Conservation (phyloP, 2,797 vertebrate species). For the Sus cebifrons region DNA sequence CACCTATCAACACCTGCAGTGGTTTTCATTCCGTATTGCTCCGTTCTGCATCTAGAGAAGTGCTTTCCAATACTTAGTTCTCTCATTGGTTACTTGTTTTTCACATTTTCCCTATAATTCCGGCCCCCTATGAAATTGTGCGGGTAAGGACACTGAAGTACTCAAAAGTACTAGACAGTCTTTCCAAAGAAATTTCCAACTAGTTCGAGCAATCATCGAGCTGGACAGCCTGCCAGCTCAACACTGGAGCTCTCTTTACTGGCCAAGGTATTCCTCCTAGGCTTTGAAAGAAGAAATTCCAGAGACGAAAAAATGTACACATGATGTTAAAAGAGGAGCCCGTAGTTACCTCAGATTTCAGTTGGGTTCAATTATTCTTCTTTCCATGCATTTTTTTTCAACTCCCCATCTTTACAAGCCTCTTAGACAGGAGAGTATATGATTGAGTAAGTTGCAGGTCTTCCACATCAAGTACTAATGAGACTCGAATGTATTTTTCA, state of each 20-base stretch:
- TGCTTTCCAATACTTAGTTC: constrained; percentile 49
- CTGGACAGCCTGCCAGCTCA: neutral
- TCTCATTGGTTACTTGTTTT: constrained; percentile 9
- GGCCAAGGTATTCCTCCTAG: neutral
- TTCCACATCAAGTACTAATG: constrained; percentile 80
- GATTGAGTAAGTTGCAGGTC: constrained; percentile 69
- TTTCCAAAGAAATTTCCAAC: constrained; percentile 4
- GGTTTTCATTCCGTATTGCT: constrained; percentile 9
- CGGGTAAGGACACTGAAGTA: neutral
- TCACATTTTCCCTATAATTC: neutral
- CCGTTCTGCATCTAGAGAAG: neutral
- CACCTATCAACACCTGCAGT: constrained; percentile 58
- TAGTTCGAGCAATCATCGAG: too few relatives aligned
- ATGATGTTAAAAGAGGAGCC: neutral
- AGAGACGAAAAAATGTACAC: neutral
- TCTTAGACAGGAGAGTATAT: constrained; percentile 3
- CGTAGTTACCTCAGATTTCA: neutral
- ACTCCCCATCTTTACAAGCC: neutral
- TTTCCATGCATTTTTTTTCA: constrained; percentile 59
- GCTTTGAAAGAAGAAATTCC: constrained; percentile 8
- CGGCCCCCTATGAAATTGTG: neutral
- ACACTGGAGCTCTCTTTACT: neutral
- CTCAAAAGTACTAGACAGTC: neutral
- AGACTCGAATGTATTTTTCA: constrained; percentile 77
- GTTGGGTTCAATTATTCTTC: constrained; percentile 74